These are phyloP conservation scores for Dinoponera quadriceps DNA, from an alignment of 1,140 invertebrate species.

Conservation along the genomic window DNA sequence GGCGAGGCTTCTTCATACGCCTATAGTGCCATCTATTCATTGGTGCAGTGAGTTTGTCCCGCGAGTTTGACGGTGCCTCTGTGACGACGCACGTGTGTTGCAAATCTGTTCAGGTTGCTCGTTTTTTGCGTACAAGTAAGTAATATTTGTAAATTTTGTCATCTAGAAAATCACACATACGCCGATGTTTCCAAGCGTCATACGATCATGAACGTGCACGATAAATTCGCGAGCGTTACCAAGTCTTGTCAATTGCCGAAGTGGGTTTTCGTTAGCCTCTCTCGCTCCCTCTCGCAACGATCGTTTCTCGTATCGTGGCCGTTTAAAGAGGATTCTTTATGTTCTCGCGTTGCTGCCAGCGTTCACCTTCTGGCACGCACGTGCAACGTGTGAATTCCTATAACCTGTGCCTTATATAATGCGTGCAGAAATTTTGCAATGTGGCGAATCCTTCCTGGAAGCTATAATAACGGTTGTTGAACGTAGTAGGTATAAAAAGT, in stretches of 20 bases:
- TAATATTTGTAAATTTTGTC: slow-evolving; percentile 49
- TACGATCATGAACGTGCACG: not conserved
- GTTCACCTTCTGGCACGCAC: not conserved
- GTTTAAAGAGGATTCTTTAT: slow-evolving; percentile 26
- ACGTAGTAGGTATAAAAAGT: slow-evolving; percentile 67
- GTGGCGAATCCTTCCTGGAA: not conserved
- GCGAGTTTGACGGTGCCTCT: too few relatives aligned
- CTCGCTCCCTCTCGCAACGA: not conserved
- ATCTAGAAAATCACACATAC: not conserved
- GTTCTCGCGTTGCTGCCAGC: slow-evolving; percentile 29
- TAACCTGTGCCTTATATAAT: slow-evolving; percentile 69
- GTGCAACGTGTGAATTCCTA: slow-evolving; percentile 23
- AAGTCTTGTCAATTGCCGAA: slow-evolving; percentile 28
- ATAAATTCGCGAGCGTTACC: slow-evolving; percentile 7
- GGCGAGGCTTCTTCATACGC: too few relatives aligned
- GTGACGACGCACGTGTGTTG: slow-evolving; percentile 72
- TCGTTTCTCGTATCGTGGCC: not conserved
- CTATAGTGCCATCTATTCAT: too few relatives aligned
- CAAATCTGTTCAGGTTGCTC: slow-evolving; percentile 64
- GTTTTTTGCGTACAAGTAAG: slow-evolving; percentile 77
- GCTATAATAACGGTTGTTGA: not conserved
- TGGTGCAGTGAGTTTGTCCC: too few relatives aligned
- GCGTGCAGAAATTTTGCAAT: not conserved
- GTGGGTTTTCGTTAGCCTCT: slow-evolving; percentile 6
- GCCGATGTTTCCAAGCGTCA: not conserved